Evolutionary conservation across 2,797 vertebrate genomes (phyloP).

Genomic region (Enteromius paludinosus): DNA sequence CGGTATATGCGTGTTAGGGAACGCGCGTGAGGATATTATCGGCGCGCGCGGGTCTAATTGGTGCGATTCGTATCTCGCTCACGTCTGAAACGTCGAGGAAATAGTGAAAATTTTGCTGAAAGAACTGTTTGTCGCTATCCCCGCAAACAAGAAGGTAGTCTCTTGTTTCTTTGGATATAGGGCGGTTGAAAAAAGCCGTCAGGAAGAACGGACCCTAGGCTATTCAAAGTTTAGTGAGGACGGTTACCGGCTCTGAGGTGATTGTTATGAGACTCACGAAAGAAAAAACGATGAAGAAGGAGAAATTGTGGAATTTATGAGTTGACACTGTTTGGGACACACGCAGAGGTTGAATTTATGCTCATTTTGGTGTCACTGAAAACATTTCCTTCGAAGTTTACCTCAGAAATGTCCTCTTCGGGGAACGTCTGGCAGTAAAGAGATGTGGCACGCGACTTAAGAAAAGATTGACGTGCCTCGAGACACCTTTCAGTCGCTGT

Average conservation of each 20-base stretch:
- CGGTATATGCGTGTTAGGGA: slow-evolving; percentile 70
- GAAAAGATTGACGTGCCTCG: slow-evolving; percentile 71
- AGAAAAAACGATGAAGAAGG: slow-evolving; percentile 62
- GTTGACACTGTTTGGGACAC: slow-evolving; percentile 66
- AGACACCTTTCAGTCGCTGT: slow-evolving; percentile 49
- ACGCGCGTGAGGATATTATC: slow-evolving; percentile 66
- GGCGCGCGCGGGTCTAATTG: slow-evolving; percentile 70
- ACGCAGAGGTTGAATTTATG: slow-evolving; percentile 48
- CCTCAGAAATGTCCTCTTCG: slow-evolving; percentile 62
- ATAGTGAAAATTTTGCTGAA: slow-evolving; percentile 43
- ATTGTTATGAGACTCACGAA: slow-evolving; percentile 11
- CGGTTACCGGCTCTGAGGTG: slow-evolving; percentile 31
- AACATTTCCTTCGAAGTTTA: slow-evolving; percentile 71
- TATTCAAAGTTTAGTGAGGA: slow-evolving; percentile 69
- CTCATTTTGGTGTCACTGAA: slow-evolving; percentile 68
- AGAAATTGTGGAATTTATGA: slow-evolving; percentile 71
- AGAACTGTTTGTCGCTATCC: slow-evolving; percentile 46
- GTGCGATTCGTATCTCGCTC: slow-evolving; percentile 68
- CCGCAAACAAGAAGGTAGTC: slow-evolving; percentile 48
- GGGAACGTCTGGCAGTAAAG: slow-evolving; percentile 58
- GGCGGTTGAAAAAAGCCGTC: slow-evolving; percentile 55
- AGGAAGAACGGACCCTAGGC: slow-evolving; percentile 45
- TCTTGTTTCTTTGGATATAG: slow-evolving; percentile 54
- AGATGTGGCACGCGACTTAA: slow-evolving; percentile 73
- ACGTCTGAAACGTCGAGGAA: slow-evolving; percentile 61